These are phyloP conservation scores for Accipiter cooperii DNA, from an alignment of 2,113 vertebrate genomes.

Conservation along the genomic window DNA sequence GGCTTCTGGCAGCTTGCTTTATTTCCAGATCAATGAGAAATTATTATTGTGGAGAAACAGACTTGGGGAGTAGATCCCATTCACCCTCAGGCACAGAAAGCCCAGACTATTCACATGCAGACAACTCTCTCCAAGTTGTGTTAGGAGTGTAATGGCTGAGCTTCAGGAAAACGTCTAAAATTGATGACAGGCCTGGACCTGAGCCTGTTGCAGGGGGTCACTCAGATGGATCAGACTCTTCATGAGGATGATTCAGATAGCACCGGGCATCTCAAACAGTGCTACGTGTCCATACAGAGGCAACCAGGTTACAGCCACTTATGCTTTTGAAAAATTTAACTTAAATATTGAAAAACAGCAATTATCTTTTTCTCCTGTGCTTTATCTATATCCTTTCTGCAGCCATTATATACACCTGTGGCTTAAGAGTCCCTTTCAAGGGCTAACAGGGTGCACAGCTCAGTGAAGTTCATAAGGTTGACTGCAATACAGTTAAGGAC, in stretches of 20 bases:
- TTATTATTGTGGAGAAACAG: background rate
- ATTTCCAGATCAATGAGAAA: constrained; percentile 24
- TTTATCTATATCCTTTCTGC: background rate
- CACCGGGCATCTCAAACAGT: background rate
- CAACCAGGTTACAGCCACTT: accelerated
- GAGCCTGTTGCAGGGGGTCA: background rate
- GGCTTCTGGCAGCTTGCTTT: background rate
- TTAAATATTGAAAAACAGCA: background rate
- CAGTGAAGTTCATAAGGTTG: background rate
- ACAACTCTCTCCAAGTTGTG: background rate
- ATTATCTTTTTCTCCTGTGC: background rate
- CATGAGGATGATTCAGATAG: background rate
- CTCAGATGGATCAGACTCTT: background rate
- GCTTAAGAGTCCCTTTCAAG: background rate
- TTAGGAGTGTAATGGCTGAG: background rate
- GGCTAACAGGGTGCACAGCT: background rate
- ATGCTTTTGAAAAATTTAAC: background rate
- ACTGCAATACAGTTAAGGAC: background rate
- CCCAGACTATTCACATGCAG: accelerated
- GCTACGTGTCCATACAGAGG: accelerated
- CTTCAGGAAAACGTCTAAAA: background rate
- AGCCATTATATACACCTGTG: background rate
- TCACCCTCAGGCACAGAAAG: background rate
- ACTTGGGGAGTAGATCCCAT: background rate
- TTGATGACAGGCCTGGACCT: background rate